Percentiles rank a stretch among this genome's conserved stretches.
phyloP scores from a whole-genome alignment of 2,797 vertebrate species.

The Ceyx erithaca region DNA sequence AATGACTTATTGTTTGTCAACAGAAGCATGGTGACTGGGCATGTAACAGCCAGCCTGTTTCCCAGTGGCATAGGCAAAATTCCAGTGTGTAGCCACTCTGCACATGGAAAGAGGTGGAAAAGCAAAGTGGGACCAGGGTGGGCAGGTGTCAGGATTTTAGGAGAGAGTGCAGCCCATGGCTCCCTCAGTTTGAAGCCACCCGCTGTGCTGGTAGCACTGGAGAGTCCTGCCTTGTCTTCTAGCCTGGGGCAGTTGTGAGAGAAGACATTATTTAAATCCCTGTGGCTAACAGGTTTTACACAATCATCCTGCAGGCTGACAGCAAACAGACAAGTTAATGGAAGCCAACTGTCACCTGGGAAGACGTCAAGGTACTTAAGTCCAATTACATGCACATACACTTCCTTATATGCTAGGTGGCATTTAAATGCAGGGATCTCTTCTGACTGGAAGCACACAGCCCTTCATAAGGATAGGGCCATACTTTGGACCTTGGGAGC shows the following conservation, averaged over 20 bases:
- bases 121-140: neutral
- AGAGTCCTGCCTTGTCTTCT: neutral
- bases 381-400: rapidly evolving
- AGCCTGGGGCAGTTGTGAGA: neutral
- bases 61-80: neutral
- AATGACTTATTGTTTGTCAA: neutral
- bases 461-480: neutral
- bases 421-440: neutral
- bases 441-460: neutral
- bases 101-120: neutral
- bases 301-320: rapidly evolving
- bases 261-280: neutral
- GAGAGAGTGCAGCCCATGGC: rapidly evolving
- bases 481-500: neutral
- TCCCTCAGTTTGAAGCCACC: neutral
- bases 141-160: neutral
- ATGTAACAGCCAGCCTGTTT: rapidly evolving
- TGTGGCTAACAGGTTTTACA: neutral
- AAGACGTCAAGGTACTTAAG: neutral
- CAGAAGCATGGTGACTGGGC: neutral
- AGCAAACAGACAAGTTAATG: neutral
- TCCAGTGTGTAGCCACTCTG: neutral
- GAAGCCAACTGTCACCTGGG: neutral
- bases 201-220: rapidly evolving
- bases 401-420: neutral